Percentiles rank a stretch among this genome's conserved stretches.
phyloP scores from a whole-genome alignment of 2,113 vertebrate species.

The Haemorhous mexicanus region DNA sequence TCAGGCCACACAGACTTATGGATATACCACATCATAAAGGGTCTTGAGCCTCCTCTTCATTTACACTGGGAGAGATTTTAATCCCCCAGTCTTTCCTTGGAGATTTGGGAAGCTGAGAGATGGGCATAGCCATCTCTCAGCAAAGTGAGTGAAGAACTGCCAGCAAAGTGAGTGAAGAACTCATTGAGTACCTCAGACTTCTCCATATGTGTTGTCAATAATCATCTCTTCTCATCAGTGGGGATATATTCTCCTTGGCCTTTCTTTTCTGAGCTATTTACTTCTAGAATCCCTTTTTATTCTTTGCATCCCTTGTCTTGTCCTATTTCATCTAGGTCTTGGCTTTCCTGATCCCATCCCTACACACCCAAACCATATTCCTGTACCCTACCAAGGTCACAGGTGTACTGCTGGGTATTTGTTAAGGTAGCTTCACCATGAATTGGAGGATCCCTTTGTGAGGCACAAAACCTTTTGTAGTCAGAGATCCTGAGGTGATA shows the following conservation, averaged over 20 bases:
- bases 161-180: neutral
- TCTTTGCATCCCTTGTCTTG: neutral
- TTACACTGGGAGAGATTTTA: neutral
- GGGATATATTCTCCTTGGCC: neutral
- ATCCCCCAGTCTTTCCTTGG: neutral
- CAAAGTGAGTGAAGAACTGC: neutral
- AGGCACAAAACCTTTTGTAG: neutral
- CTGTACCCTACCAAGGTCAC: too few species aligned
- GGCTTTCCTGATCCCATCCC: neutral
- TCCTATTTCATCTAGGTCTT: neutral
- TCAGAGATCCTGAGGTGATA: neutral
- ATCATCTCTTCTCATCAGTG: neutral
- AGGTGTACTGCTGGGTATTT: neutral
- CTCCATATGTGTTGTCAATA: neutral
- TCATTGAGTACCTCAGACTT: neutral
- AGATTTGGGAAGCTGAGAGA: neutral
- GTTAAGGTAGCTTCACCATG: neutral
- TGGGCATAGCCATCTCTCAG: neutral
- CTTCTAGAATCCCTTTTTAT: neutral
- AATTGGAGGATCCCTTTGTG: neutral
- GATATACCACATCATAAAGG: accelerated
- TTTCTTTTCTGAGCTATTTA: neutral
- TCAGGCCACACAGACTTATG: neutral
- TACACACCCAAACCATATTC: too few species aligned
- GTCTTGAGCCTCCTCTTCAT: neutral